These are phyloP conservation scores for Cephus runcator DNA, from an alignment of 2,888 invertebrate species.

Conservation along the genomic window DNA sequence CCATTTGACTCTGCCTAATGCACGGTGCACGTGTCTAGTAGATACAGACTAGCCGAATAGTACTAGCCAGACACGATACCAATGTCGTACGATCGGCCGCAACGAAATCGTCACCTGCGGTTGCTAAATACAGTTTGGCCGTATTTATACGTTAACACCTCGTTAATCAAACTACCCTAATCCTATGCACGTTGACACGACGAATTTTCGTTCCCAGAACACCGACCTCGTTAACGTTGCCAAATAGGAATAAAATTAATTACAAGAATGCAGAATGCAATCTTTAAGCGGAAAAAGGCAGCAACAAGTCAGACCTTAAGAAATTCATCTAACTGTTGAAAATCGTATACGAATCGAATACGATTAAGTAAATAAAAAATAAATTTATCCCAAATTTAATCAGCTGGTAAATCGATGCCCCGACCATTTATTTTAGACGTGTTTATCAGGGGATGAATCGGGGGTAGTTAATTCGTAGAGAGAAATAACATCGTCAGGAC, in stretches of 20 bases:
- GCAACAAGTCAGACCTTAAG: background rate
- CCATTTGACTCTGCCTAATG: background rate
- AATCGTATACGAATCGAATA: background rate
- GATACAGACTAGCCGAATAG: background rate
- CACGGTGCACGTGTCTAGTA: background rate
- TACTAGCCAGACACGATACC: background rate
- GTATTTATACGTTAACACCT: conserved; percentile 20
- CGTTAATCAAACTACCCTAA: conserved; percentile 6
- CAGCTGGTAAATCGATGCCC: background rate
- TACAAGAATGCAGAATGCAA: background rate
- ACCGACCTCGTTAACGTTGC: background rate
- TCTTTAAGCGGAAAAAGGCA: background rate
- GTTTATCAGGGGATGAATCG: background rate
- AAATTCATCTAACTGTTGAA: background rate
- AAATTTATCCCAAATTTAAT: background rate
- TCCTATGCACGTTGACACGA: background rate
- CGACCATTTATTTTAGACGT: conserved; percentile 12
- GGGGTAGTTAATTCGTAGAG: conserved; percentile 28
- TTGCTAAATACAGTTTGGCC: background rate
- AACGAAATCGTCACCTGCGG: background rate
- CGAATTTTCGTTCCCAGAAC: background rate
- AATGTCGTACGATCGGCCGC: background rate
- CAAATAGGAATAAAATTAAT: background rate
- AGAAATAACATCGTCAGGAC: conserved; percentile 25
- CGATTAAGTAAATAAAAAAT: background rate